A percentile compares a stretch with the other conserved stretches of the same genome.
These are phyloP conservation scores for Monarcha castaneiventris DNA, from an alignment of 2,113 vertebrate genomes.

Conservation along the genomic window DNA sequence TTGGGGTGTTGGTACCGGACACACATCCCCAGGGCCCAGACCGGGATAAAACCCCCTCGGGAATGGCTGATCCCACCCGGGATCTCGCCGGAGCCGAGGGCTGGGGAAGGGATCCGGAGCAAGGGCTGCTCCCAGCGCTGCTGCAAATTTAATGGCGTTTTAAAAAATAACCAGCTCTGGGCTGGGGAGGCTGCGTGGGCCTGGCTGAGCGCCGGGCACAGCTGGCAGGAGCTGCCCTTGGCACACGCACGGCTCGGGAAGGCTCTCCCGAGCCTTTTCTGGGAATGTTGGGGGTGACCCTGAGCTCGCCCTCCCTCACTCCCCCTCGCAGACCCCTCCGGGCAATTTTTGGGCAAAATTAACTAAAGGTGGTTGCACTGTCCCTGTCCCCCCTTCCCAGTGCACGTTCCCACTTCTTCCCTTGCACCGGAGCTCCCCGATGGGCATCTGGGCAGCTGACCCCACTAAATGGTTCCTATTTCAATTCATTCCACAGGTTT, in stretches of 20 bases:
- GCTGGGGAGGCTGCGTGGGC: not conserved
- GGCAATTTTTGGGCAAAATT: not conserved
- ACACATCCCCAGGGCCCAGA: not conserved
- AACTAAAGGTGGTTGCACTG: not conserved
- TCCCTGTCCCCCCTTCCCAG: not conserved
- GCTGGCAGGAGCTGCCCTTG: not conserved
- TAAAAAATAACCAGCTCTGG: not conserved
- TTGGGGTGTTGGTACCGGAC: not conserved
- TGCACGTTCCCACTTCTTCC: not conserved
- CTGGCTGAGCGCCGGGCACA: not conserved
- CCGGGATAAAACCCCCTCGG: not conserved
- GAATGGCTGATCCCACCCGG: not conserved
- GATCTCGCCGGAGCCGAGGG: not conserved
- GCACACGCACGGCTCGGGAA: fast-evolving
- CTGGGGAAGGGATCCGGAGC: no score
- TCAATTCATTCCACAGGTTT: not conserved
- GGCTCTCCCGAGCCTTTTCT: not conserved
- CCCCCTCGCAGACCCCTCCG: not conserved
- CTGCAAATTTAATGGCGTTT: not conserved
- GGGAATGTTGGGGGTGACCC: not conserved
- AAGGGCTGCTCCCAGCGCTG: not conserved
- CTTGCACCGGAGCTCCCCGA: fast-evolving
- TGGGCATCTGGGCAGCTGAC: not conserved
- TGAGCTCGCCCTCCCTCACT: not conserved
- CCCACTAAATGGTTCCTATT: not conserved